Evolutionary conservation across 2,113 vertebrate genomes (phyloP).

Genomic region (Oreochromis aureus): DNA sequence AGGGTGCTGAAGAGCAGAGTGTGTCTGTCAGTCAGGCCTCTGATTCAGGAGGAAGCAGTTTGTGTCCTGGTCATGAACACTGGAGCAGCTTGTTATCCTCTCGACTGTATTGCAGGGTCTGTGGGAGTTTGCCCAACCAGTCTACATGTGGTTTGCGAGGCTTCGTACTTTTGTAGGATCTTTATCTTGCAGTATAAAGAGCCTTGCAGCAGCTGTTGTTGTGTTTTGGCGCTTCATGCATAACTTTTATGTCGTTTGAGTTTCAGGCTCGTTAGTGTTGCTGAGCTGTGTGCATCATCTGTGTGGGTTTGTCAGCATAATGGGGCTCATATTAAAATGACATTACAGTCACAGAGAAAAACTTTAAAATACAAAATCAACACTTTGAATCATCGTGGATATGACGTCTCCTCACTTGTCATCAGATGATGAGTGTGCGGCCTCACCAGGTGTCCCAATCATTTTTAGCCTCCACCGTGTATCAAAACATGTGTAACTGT

Average conservation of each 20-base stretch:
- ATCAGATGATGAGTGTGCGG: neutral
- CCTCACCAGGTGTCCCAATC: neutral
- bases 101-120: neutral
- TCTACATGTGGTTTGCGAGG: neutral
- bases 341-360: neutral
- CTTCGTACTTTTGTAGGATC: neutral
- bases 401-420: neutral
- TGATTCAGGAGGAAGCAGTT: neutral
- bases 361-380: neutral
- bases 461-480: neutral
- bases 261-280: neutral
- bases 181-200: rapidly evolving
- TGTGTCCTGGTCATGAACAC: neutral
- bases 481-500: neutral
- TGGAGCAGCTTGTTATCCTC: neutral
- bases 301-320: neutral
- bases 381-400: neutral
- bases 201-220: neutral
- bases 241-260: rapidly evolving
- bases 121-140: neutral
- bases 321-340: neutral
- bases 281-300: neutral
- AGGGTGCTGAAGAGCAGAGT: rapidly evolving
- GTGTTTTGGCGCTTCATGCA: neutral
- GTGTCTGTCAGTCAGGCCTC: neutral